Percentiles rank a stretch among this genome's conserved stretches.
phyloP scores from a whole-genome alignment of 1,140 invertebrate species.

The Epicauta chinensis region DNA sequence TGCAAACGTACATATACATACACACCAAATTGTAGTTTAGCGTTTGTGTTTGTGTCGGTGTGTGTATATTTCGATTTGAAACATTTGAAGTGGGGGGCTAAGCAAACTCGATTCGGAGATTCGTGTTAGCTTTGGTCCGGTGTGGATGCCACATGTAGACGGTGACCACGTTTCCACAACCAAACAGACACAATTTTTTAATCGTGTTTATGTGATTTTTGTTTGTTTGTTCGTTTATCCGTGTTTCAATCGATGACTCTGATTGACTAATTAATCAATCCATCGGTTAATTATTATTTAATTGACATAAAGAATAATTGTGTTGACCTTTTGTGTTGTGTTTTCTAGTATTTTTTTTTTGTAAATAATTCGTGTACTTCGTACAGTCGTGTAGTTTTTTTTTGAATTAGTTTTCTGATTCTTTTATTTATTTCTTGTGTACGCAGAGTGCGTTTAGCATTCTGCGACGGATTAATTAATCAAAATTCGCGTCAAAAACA shows the following conservation, averaged over 20 bases:
- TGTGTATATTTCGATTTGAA: too few relatives aligned
- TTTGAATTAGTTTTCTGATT: slow-evolving; percentile 6
- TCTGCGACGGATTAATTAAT: slow-evolving; percentile 46
- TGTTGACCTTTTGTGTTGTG: too few relatives aligned
- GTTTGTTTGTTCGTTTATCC: too few relatives aligned
- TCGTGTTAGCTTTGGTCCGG: slow-evolving; percentile 7
- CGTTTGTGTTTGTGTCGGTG: too few relatives aligned
- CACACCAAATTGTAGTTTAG: too few relatives aligned
- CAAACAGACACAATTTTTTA: too few relatives aligned
- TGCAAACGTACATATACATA: background rate
- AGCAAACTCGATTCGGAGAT: slow-evolving; percentile 16
- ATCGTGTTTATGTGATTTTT: too few relatives aligned
- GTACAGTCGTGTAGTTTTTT: background rate
- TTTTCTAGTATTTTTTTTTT: background rate
- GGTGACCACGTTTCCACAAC: too few relatives aligned
- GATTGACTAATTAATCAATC: too few relatives aligned
- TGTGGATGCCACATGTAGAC: too few relatives aligned
- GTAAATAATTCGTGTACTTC: background rate
- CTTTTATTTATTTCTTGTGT: slow-evolving; percentile 19
- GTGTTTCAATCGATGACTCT: too few relatives aligned
- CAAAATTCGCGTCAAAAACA: slow-evolving; percentile 90
- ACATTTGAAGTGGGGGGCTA: background rate
- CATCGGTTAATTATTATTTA: background rate
- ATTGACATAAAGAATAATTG: background rate
- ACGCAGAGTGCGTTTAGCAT: slow-evolving; percentile 38